Evolutionary conservation across 2,888 invertebrate species (phyloP).

Genomic region (Philonicus albiceps): DNA sequence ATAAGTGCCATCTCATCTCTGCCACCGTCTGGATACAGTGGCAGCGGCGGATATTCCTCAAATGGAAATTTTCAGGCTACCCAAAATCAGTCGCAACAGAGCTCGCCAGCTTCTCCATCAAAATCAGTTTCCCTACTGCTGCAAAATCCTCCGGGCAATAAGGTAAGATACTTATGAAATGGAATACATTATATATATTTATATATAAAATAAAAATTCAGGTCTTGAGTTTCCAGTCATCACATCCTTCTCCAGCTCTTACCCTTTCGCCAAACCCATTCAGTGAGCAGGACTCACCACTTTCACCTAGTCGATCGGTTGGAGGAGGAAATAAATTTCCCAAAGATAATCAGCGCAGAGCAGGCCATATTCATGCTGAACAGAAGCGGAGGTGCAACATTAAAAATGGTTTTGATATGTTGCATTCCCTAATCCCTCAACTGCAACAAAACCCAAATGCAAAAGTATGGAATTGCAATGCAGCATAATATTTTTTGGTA

Average conservation of each 20-base stretch:
- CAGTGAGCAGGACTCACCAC: constrained; percentile 65
- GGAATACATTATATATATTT: background rate
- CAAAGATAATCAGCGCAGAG: constrained; percentile 75
- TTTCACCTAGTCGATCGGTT: constrained; percentile 67
- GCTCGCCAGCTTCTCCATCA: constrained; percentile 56
- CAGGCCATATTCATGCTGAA: constrained; percentile 93
- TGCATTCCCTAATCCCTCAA: constrained; percentile 91
- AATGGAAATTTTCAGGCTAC: constrained; percentile 41
- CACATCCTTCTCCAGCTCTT: constrained; percentile 44
- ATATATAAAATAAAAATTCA: constrained; percentile 41
- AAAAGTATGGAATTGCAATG: constrained; percentile 69
- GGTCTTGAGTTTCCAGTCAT: constrained; percentile 57
- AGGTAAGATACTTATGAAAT: constrained; percentile 47
- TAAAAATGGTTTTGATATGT: constrained; percentile 94
- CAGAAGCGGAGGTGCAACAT: constrained; percentile 96
- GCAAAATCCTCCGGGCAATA: constrained; percentile 57
- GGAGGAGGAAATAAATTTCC: constrained; percentile 63
- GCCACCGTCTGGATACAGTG: constrained; percentile 48
- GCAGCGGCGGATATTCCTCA: background rate
- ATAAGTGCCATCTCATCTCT: constrained; percentile 55
- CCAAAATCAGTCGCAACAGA: constrained; percentile 51
- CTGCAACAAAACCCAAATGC: constrained; percentile 88
- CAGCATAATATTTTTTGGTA: background rate
- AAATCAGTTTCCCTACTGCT: constrained; percentile 57
- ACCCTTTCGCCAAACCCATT: constrained; percentile 59